Evolutionary conservation across 2,888 invertebrate species (phyloP).

Genomic region (Phytoseiulus persimilis): DNA sequence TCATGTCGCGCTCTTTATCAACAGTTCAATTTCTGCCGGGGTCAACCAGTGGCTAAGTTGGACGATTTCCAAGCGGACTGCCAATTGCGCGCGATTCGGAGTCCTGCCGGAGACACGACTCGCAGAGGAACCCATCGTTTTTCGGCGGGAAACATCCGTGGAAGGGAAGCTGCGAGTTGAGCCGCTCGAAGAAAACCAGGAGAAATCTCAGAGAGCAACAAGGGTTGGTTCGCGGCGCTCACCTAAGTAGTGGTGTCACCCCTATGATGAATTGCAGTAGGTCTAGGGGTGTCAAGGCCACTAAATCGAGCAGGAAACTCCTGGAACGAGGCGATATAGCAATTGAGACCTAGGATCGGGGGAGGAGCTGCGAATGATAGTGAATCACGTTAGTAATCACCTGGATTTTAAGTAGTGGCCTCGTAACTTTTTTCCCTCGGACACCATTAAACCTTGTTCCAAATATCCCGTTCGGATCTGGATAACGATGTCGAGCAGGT

Average conservation of each 20-base stretch:
- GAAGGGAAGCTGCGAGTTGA: too few relatives aligned
- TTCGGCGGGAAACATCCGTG: too few relatives aligned
- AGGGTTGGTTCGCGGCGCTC: too few relatives aligned
- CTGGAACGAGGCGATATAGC: neutral
- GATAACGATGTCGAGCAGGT: conserved; percentile 76
- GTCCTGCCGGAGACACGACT: neutral
- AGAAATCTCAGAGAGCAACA: too few relatives aligned
- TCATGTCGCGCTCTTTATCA: neutral
- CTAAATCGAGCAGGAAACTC: conserved; percentile 72
- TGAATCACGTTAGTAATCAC: conserved; percentile 35
- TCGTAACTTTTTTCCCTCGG: conserved; percentile 79
- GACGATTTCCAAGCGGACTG: too few relatives aligned
- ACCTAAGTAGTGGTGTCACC: conserved; percentile 71
- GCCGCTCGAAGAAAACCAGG: too few relatives aligned
- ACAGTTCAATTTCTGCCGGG: neutral
- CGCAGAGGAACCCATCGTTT: neutral
- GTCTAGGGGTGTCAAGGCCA: conserved; percentile 74
- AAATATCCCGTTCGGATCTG: conserved; percentile 89
- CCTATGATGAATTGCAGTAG: conserved; percentile 73
- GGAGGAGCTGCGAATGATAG: neutral
- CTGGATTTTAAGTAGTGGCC: conserved; percentile 76
- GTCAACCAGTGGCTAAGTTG: neutral
- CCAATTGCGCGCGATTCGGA: neutral
- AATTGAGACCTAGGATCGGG: too few relatives aligned
- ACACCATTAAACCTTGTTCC: conserved; percentile 88